These are phyloP conservation scores for Drosophila seguyi DNA, from an alignment of 1,140 invertebrate species.

Conservation along the genomic window DNA sequence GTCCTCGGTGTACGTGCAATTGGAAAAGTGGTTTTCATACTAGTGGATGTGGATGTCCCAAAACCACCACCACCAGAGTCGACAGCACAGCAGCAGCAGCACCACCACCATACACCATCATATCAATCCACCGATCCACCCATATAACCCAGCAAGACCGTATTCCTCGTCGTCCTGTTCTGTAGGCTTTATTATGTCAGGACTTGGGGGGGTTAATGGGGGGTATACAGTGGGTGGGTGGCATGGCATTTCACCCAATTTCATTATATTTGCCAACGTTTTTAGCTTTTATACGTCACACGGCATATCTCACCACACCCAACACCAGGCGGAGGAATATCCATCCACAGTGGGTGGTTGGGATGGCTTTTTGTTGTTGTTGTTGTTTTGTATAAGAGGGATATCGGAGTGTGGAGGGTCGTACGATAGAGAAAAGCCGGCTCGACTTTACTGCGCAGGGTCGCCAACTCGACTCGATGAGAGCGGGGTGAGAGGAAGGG, in stretches of 20 bases:
- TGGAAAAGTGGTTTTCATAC: conserved; percentile 81
- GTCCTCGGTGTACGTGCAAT: conserved; percentile 71
- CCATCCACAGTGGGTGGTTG: conserved; percentile 32
- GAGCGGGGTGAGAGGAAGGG: conserved; percentile 1
- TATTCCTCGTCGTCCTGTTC: conserved; percentile 53
- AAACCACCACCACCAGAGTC: conserved; percentile 54
- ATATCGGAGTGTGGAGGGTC: conserved; percentile 28
- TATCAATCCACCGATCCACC: conserved; percentile 30
- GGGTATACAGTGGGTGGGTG: conserved; percentile 24
- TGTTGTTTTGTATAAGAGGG: conserved; percentile 21
- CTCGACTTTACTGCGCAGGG: conserved; percentile 59
- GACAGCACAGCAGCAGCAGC: conserved; percentile 13
- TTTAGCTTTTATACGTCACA: conserved; percentile 84
- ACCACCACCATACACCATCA: conserved; percentile 19
- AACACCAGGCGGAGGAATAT: conserved; percentile 28
- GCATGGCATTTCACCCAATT: conserved; percentile 78
- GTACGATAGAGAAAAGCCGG: conserved; percentile 54
- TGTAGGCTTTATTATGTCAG: conserved; percentile 82
- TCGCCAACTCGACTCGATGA: conserved; percentile 42
- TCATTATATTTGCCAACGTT: conserved; percentile 84
- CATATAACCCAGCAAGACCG: conserved; percentile 26
- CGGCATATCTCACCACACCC: conserved; percentile 83
- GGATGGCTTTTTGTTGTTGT: conserved; percentile 1
- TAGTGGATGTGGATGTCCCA: conserved; percentile 66
- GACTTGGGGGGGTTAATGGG: conserved; percentile 16